These are phyloP conservation scores for Zonitis immaculata DNA, from an alignment of 2,888 invertebrate genomes.

Conservation along the genomic window DNA sequence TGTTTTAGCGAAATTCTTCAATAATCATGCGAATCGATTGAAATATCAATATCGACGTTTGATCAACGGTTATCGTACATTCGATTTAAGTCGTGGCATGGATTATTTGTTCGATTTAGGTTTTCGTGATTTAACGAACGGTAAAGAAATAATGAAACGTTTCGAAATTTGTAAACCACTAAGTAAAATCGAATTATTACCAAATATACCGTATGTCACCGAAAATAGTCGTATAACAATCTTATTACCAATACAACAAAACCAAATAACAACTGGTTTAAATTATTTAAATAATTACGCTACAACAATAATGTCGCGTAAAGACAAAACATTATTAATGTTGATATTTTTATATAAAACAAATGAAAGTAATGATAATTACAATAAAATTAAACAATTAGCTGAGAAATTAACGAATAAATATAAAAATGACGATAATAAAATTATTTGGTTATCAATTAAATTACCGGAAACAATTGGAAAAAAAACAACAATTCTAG, in stretches of 20 bases:
- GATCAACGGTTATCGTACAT: conserved; percentile 69
- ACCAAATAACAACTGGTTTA: conserved; percentile 54
- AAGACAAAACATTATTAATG: conserved; percentile 73
- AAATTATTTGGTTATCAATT: conserved; percentile 66
- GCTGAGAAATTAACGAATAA: conserved; percentile 60
- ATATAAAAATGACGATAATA: conserved; percentile 64
- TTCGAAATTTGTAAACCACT: conserved; percentile 80
- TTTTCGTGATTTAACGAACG: conserved; percentile 51
- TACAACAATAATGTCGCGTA: conserved; percentile 57
- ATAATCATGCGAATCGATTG: conserved; percentile 43
- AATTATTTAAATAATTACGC: conserved; percentile 71
- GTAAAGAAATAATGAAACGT: conserved; percentile 53
- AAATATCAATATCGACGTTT: conserved; percentile 54
- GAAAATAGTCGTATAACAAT: conserved; percentile 82
- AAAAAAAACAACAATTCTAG: conserved; percentile 45
- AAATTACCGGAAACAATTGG: conserved; percentile 51
- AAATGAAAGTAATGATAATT: conserved; percentile 52
- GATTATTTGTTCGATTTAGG: conserved; percentile 76
- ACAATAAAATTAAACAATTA: conserved; percentile 55
- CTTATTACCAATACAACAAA: conserved; percentile 64
- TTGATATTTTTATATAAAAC: conserved; percentile 69
- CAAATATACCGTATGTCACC: conserved; percentile 93
- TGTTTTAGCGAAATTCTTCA: not conserved
- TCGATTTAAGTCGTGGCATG: conserved; percentile 80
- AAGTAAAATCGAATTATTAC: conserved; percentile 82